phyloP scores from a whole-genome alignment of 1,140 invertebrate species.

The Amphibalanus amphitrite region DNA sequence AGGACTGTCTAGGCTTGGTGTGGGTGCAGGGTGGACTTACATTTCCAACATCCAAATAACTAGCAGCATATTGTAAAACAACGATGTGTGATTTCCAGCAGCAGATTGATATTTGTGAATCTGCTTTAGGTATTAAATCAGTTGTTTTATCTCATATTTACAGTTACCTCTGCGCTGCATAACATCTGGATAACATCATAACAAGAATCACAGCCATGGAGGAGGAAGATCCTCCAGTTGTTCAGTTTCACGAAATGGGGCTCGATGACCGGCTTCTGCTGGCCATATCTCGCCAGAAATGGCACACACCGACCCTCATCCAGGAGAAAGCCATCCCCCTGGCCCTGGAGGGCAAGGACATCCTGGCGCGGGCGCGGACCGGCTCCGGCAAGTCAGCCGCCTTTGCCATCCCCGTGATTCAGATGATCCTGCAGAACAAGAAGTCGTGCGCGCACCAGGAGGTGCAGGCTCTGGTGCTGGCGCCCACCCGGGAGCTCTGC shows the following conservation, averaged over 20 bases:
- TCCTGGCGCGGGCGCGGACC: constrained; percentile 84
- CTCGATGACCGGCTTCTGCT: constrained; percentile 76
- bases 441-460: constrained; percentile 38
- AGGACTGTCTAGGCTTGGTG: too few species aligned
- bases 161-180: too few species aligned
- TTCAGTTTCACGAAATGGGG: constrained; percentile 71
- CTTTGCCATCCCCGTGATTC: constrained; percentile 83
- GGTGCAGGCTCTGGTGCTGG: constrained; percentile 59
- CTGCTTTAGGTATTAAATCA: too few species aligned
- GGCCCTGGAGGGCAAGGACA: constrained; percentile 91
- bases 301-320: constrained; percentile 83
- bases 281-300: constrained; percentile 81
- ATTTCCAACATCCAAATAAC: too few species aligned
- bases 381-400: constrained; percentile 97
- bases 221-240: neutral
- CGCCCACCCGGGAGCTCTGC: constrained; percentile 85
- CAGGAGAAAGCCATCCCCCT: constrained; percentile 92
- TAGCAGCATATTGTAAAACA: too few species aligned
- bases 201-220: neutral
- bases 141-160: too few species aligned
- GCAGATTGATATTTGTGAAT: too few species aligned
- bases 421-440: constrained; percentile 77
- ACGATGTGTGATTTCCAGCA: too few species aligned
- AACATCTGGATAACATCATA: too few species aligned
- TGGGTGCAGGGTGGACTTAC: too few species aligned